Evolutionary conservation across 1,140 invertebrate species (phyloP), one percentile per base, ranked within the genome.

Genomic region (Tetranychus urticae): DNA sequence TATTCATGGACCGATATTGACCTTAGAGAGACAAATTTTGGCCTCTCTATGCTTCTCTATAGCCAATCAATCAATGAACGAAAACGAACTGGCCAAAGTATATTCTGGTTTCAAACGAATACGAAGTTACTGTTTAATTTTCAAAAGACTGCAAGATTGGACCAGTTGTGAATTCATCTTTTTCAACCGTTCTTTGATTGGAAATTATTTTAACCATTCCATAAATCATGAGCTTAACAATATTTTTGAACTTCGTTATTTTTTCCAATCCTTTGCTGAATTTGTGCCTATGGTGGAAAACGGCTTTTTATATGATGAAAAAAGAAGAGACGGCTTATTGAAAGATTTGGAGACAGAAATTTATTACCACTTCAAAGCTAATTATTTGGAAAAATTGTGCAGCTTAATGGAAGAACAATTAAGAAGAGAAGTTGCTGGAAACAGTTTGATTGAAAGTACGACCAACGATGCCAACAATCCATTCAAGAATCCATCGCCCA

Each of bases 321-420:
- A 47, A 37, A 62, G 37, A 14, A 23, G 37, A 14, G 6, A 34
- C 14, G 7, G 13, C 0, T 23, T 64, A 23, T 39, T 55, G 2
- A 39, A 48, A 36, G 33, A 46, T 33, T 62, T 55, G 35, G 42
- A 59, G 6, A 31, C 52, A 33, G 59, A 64, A 7, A n/a, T 64
- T n/a, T 6, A 46, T 13, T 12, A 56, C 13, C 14, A 14, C 10
- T 61, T 65, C n/a, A 64, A 60, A 23, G 35, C n/a, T 34, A n/a
- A 65, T 67, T 67, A 89, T 54, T 70, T 87, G 34, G 78, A 83
- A 65, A 83, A 82, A 36, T 72, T 91, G 31, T 88, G 86, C 70
- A 81, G 82, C 63, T 81, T 85, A 66, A 82, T 96, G 64, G 92
- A 97, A 75, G 91, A 82, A 2, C 86, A 90, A 71, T 75, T 97